Evolutionary conservation across 2,113 vertebrate species (phyloP).

Genomic region (Argyrosomus japonicus): DNA sequence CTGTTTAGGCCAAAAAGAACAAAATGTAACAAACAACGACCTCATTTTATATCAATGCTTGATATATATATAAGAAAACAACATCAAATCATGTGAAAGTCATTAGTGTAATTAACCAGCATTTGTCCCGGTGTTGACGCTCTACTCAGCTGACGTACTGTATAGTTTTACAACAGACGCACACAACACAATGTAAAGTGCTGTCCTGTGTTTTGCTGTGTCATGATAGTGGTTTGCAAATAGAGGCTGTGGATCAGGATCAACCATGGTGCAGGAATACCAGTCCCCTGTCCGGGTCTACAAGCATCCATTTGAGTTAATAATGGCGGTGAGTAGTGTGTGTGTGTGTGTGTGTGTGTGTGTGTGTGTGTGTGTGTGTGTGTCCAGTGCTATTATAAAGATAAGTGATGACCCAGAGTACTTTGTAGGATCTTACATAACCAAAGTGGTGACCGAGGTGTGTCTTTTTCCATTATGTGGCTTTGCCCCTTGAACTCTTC

Average conservation of each 20-base stretch:
- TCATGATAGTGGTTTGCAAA: background rate
- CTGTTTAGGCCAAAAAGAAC: background rate
- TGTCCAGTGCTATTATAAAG: background rate
- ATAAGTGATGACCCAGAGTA: background rate
- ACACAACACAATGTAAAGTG: background rate
- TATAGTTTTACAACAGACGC: background rate
- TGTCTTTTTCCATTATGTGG: background rate
- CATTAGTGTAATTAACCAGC: too few species aligned
- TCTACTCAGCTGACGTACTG: slow-evolving; percentile 7
- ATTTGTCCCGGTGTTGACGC: background rate
- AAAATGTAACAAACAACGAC: background rate
- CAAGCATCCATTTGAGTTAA: slow-evolving; percentile 94
- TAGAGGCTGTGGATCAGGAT: slow-evolving; percentile 15
- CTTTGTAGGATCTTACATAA: background rate
- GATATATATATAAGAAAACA: too few species aligned
- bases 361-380: too few species aligned
- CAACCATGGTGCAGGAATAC: slow-evolving; percentile 96
- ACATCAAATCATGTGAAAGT: background rate
- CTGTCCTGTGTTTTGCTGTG: background rate
- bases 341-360: too few species aligned
- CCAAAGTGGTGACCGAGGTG: background rate
- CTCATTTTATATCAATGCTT: background rate
- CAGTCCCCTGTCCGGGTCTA: slow-evolving; percentile 97
- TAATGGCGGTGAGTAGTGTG: slow-evolving; percentile 93
- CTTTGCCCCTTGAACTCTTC: background rate